Conservation (phyloP, 2,113 vertebrate species). For the Podiceps cristatus region DNA sequence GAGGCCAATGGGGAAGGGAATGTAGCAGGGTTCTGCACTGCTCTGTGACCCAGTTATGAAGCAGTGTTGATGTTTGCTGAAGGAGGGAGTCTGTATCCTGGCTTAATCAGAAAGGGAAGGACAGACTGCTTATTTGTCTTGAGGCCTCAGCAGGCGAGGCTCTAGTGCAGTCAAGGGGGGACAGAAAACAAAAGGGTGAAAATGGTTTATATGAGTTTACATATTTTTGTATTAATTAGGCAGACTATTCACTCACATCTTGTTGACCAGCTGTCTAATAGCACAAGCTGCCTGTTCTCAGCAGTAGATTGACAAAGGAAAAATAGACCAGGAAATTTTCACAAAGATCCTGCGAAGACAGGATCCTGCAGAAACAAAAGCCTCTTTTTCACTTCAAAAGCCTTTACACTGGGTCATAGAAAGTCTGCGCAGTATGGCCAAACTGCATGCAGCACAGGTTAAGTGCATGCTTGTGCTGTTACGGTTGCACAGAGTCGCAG, state of each 20-base stretch:
- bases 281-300: neutral
- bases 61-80: neutral
- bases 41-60: neutral
- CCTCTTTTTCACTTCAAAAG: neutral
- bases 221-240: neutral
- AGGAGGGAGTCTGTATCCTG: neutral
- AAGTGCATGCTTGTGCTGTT: neutral
- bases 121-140: neutral
- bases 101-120: neutral
- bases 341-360: neutral
- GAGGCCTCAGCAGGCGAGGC: neutral
- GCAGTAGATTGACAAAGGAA: neutral
- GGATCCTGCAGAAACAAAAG: neutral
- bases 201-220: neutral
- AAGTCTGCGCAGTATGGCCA: neutral
- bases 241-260: neutral
- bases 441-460: neutral
- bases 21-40: neutral
- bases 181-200: neutral
- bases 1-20: neutral
- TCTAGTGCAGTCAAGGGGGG: neutral
- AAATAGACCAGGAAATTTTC: neutral
- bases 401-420: neutral
- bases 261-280: neutral
- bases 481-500: neutral